These are phyloP conservation scores for Mythimna pallens DNA, from an alignment of 2,888 invertebrate genomes.

Conservation along the genomic window DNA sequence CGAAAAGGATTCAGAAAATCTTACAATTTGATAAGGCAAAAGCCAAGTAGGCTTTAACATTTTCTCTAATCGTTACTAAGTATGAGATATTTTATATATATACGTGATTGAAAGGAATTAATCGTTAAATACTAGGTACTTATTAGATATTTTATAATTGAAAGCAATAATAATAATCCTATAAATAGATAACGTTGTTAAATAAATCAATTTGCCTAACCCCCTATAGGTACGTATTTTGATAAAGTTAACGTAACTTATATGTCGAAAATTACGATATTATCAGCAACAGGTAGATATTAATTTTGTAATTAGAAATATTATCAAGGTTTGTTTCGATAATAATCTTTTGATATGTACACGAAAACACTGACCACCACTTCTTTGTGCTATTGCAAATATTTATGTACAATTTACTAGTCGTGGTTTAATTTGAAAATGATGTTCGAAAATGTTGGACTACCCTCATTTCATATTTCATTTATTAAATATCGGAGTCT, in stretches of 20 bases:
- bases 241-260: slow-evolving; percentile 9
- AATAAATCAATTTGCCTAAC: not conserved
- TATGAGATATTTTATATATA: not conserved
- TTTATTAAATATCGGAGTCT: no score
- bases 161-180: not conserved
- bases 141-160: not conserved
- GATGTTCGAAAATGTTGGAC: not conserved
- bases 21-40: not conserved
- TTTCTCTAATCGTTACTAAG: not conserved
- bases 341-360: not conserved
- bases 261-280: slow-evolving; percentile 15
- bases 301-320: not conserved
- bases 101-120: no score
- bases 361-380: not conserved
- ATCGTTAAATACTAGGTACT: no score
- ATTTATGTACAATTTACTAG: no score
- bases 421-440: no score
- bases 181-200: not conserved
- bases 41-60: no score
- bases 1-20: not conserved
- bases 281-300: slow-evolving; percentile 17
- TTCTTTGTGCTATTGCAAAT: not conserved
- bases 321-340: not conserved
- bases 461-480: slow-evolving; percentile 1
- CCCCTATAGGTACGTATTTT: not conserved